phyloP scores from a whole-genome alignment of 2,797 vertebrate species.

The Phyllotis vaccarum region DNA sequence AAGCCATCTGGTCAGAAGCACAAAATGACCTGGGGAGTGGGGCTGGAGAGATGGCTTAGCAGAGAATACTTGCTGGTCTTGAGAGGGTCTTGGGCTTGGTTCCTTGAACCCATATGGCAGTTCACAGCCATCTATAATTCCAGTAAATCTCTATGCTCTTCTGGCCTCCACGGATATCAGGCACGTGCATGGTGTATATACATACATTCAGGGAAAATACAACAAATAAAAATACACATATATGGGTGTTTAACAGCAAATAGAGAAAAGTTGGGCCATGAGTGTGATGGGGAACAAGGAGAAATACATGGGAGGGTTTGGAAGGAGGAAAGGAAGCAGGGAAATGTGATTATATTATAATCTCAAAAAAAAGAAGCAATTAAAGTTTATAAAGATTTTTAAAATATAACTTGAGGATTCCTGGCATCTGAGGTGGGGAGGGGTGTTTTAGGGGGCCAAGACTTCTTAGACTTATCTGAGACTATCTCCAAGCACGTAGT shows the following conservation, averaged over 20 bases:
- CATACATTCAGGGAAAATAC: neutral
- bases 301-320: neutral
- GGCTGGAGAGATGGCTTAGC: neutral
- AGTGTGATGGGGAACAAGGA: neutral
- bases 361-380: slow-evolving; percentile 3
- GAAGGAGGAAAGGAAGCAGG: neutral
- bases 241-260: neutral
- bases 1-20: neutral
- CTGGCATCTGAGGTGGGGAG: neutral
- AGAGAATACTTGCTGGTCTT: neutral
- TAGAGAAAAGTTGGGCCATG: neutral
- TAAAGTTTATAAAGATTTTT: neutral
- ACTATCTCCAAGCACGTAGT: neutral
- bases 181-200: neutral
- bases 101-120: neutral
- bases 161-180: neutral
- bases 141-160: neutral
- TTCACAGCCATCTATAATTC: neutral
- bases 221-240: neutral
- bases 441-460: neutral
- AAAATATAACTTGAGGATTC: neutral
- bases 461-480: neutral
- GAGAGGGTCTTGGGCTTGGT: neutral
- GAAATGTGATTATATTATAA: neutral
- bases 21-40: neutral